phyloP scores from a whole-genome alignment of 2,797 vertebrate species.

The Florisuga fusca region DNA sequence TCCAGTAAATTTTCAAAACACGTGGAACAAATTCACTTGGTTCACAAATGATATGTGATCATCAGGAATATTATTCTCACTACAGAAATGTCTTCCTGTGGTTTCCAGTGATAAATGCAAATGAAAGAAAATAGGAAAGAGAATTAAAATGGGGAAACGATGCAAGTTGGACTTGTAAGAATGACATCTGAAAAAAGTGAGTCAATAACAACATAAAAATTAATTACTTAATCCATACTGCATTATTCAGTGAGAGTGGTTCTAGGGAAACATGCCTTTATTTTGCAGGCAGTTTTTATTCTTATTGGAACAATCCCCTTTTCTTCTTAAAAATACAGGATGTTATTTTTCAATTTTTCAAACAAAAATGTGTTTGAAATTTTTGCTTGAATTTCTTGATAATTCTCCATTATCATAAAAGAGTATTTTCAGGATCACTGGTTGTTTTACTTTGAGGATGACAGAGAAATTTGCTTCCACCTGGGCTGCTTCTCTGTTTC shows the following conservation, averaged over 20 bases:
- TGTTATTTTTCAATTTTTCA: no score
- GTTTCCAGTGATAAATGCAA: constrained; percentile 49
- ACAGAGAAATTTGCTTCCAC: neutral
- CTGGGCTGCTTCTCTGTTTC: neutral
- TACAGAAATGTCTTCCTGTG: constrained; percentile 61
- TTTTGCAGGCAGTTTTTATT: neutral
- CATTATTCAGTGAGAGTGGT: neutral
- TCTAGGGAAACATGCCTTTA: neutral
- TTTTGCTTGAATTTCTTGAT: neutral
- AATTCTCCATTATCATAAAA: neutral
- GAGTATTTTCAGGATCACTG: neutral
- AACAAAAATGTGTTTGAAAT: neutral
- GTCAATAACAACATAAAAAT: neutral
- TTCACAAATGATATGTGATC: constrained; percentile 58
- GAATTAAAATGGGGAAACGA: neutral
- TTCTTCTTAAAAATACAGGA: neutral
- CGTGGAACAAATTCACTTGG: constrained; percentile 60
- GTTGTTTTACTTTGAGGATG: neutral
- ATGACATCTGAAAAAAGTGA: neutral
- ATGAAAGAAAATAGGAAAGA: constrained; percentile 19
- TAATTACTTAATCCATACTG: neutral
- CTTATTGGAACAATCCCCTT: neutral
- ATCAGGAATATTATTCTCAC: constrained; percentile 41
- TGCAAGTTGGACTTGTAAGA: neutral
- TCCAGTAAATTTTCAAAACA: constrained; percentile 22